phyloP scores from a whole-genome alignment of 2,888 invertebrate genomes.

The Papilio protenor region DNA sequence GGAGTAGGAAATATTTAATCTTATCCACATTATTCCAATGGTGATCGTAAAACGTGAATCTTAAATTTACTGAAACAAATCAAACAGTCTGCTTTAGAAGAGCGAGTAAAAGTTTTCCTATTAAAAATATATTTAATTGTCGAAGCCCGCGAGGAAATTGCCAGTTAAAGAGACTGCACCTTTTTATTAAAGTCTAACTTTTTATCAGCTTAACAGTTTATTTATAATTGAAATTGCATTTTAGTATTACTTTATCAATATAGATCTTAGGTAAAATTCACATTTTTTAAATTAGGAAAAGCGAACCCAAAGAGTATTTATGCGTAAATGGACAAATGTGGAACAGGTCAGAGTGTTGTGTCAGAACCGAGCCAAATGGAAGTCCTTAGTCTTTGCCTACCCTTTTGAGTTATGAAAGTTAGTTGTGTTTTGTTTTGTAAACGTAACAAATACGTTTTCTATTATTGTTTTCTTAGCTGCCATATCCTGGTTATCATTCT shows the following conservation, averaged over 20 bases:
- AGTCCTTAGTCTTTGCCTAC: no score
- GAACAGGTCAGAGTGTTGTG: no score
- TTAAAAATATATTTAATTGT: constrained; percentile 31
- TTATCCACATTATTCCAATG: constrained; percentile 25
- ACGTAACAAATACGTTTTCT: no score
- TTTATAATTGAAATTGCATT: not conserved
- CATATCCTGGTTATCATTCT: no score
- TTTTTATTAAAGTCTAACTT: not conserved
- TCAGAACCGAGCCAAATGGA: no score
- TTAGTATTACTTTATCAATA: not conserved
- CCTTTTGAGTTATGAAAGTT: not conserved
- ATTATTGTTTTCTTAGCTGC: no score
- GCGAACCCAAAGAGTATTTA: no score
- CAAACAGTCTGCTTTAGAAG: constrained; percentile 22
- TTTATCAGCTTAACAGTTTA: not conserved
- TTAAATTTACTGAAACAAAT: constrained; percentile 29
- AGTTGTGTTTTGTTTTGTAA: no score
- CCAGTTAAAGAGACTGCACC: not conserved
- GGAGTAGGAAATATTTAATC: not conserved
- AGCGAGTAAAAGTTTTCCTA: constrained; percentile 25
- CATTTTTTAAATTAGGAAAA: no score
- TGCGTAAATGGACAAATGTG: no score
- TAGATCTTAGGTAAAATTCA: not conserved
- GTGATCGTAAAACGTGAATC: constrained; percentile 29
- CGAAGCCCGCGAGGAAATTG: not conserved